Percentiles rank a stretch among this genome's conserved stretches.
Conservation (phyloP, 2,113 vertebrate species). For the Atlantisia rogersi region DNA sequence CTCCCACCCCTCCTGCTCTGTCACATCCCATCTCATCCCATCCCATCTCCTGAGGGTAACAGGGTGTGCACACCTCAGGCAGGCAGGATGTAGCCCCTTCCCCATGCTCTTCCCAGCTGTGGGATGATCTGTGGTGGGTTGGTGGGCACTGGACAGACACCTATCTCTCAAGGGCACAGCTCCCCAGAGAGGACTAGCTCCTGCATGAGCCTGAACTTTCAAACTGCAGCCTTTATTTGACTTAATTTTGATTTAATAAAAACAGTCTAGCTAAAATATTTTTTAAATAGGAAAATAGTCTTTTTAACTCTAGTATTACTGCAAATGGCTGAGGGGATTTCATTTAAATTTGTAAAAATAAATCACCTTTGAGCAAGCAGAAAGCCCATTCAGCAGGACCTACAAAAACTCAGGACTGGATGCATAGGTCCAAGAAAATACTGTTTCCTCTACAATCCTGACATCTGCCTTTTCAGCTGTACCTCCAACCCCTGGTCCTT, state of each 20-base stretch:
- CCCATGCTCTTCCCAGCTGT: accelerated
- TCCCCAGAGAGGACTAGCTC: not conserved
- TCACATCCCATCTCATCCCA: no score
- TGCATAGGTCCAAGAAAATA: not conserved
- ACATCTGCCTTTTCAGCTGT: not conserved
- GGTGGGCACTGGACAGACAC: not conserved
- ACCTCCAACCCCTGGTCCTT: not conserved
- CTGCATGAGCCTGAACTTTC: constrained; percentile 36
- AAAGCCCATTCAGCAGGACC: not conserved
- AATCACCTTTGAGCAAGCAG: constrained; percentile 30
- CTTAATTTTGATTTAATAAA: constrained; percentile 63
- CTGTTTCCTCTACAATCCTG: not conserved
- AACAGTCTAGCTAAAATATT: constrained; percentile 36
- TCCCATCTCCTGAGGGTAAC: not conserved
- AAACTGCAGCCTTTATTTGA: constrained; percentile 36
- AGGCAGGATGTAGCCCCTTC: not conserved
- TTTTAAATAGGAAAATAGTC: constrained; percentile 28
- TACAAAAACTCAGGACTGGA: not conserved
- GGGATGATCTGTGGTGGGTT: not conserved
- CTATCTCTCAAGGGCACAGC: not conserved
- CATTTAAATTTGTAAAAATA: constrained; percentile 51
- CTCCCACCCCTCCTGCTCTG: not conserved
- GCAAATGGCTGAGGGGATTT: constrained; percentile 24
- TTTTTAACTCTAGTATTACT: constrained; percentile 48
- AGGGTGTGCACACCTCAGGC: not conserved